Conservation (phyloP, 2,797 vertebrate species). For the Notamacropus eugenii region DNA sequence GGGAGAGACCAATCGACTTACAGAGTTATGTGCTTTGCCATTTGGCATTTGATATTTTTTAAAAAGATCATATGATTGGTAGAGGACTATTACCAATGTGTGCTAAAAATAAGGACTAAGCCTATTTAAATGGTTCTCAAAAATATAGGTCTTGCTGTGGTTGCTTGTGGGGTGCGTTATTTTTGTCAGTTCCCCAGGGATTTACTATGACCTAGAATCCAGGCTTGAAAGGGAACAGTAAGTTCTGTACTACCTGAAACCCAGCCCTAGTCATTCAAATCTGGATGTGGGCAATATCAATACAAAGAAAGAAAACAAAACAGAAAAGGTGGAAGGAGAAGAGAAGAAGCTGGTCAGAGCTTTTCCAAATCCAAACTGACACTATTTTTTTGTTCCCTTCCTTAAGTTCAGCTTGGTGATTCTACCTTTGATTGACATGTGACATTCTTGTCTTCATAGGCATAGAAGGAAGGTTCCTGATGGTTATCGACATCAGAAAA, state of each 20-base stretch:
- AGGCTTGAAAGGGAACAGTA: slow-evolving; percentile 78
- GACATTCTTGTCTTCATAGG: slow-evolving; percentile 94
- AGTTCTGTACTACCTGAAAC: slow-evolving; percentile 77
- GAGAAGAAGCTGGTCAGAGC: neutral
- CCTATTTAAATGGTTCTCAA: slow-evolving; percentile 77
- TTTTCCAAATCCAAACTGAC: slow-evolving; percentile 60
- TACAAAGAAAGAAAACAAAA: slow-evolving; percentile 74
- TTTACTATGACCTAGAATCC: slow-evolving; percentile 80
- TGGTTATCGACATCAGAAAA: slow-evolving; percentile 96
- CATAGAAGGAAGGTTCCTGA: slow-evolving; percentile 91
- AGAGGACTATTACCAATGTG: slow-evolving; percentile 16
- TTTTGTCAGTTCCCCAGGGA: slow-evolving; percentile 81
- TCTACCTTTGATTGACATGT: slow-evolving; percentile 92
- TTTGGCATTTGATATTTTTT: neutral
- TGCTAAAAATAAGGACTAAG: slow-evolving; percentile 33
- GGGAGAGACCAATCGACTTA: slow-evolving; percentile 21
- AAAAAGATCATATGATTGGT: neutral
- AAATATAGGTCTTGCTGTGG: slow-evolving; percentile 71
- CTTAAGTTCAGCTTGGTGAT: slow-evolving; percentile 73
- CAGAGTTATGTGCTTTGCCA: neutral
- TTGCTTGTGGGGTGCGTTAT: slow-evolving; percentile 79
- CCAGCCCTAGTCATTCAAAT: slow-evolving; percentile 71
- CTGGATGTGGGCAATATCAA: slow-evolving; percentile 58
- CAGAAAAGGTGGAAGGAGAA: neutral
- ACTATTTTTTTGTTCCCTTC: slow-evolving; percentile 66